Base-by-base conservation (phyloP, 1,140 invertebrate genomes). In the Adelges cooleyi region DNA sequence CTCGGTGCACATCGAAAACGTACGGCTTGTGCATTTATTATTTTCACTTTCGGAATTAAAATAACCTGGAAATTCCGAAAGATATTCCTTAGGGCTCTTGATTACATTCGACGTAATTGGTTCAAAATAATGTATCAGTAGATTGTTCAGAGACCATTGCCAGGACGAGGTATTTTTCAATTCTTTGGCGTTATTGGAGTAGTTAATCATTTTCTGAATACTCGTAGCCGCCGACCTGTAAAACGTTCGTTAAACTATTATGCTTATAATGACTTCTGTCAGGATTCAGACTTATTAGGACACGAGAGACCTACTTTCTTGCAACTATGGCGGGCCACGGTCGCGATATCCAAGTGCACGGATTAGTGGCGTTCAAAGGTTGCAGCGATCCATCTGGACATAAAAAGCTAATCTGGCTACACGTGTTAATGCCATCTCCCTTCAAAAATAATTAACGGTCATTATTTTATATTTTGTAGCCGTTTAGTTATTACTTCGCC, bases 341-440 rank as follows among this genome's bases (percentile, higher is more conserved):
- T 72, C 84, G 82, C 1, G 83, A 76, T n/a, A 89, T 78, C 88
- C 88, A 91, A 3, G 81, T 73, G 70, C 88, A 91, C 0, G 84
- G 85, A 51, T 78, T 75, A 0, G 77, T 70, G 2, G 74, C 75
- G 23, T 75, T 74, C 8, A 88, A 66, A 0, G 81, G 78, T 67
- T 80, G 81, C 51, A 82, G 77, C 10, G 82, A 82, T 0, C 90
- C 89, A 76, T 95, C 86, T 0, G 83, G 82, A 72, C 92, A 96
- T 13, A 96, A 75, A 66, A 86, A 85, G 69, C 80, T 84, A 70
- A 82, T 87, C 52, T 80, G 75, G 1, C 77, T 72, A 0, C 79
- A 77, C 23, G 65, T 53, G 17, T 69, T 67, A 11, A 42, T 65
- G 27, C 69, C 66, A 20, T 42, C 65, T 6, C 27, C 42, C 67